phyloP scores from a whole-genome alignment of 2,113 vertebrate species.

The Microcebus ravelobensis region DNA sequence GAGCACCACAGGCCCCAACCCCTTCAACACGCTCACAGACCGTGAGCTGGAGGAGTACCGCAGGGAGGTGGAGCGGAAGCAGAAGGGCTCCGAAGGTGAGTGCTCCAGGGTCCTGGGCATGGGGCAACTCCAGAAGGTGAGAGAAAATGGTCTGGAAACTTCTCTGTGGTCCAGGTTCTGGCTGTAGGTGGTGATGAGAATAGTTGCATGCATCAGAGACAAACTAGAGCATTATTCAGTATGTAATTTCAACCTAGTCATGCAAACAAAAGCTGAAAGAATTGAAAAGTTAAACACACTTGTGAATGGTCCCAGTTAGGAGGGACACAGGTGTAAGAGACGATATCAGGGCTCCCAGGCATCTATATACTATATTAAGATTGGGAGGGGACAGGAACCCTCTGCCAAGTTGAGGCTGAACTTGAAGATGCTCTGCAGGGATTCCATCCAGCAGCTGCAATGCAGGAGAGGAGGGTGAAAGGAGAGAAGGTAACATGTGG shows the following conservation, averaged over 20 bases:
- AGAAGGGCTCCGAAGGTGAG: slow-evolving; percentile 94
- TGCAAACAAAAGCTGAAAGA: accelerated
- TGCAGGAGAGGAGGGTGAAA: background rate
- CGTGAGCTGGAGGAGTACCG: slow-evolving; percentile 96
- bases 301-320: background rate
- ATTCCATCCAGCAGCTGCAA: background rate
- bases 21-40: slow-evolving; percentile 96
- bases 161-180: background rate
- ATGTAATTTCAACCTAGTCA: accelerated
- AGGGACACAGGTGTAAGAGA: accelerated
- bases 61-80: slow-evolving; percentile 95
- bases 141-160: too few species aligned
- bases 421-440: background rate
- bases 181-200: too few species aligned
- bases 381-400: accelerated
- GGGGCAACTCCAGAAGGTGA: background rate
- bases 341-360: accelerated
- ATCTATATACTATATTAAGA: background rate
- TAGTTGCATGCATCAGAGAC: accelerated
- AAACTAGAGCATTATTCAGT: accelerated
- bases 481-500: background rate
- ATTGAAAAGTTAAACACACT: accelerated
- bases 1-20: slow-evolving; percentile 96
- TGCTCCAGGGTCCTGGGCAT: background rate
- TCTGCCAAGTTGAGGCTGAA: background rate